phyloP scores from a whole-genome alignment of 2,797 vertebrate genomes.

The Labeo calbasu region DNA sequence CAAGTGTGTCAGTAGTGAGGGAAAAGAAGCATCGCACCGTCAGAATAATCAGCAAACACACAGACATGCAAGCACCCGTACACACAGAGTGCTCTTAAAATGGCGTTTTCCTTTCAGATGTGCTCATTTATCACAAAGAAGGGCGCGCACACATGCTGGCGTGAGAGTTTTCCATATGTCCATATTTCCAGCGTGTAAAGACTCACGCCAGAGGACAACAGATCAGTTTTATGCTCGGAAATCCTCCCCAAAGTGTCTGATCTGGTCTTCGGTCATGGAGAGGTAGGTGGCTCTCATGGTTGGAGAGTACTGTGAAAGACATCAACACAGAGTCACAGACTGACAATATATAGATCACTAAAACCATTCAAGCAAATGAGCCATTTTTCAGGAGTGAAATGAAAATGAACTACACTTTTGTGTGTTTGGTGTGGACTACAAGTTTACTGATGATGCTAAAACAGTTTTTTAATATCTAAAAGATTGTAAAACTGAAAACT shows the following conservation, averaged over 20 bases:
- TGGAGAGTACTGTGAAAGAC: conserved; percentile 88
- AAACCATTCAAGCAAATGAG: not conserved
- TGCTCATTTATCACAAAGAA: conserved; percentile 7
- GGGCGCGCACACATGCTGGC: not conserved
- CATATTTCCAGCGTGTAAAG: not conserved
- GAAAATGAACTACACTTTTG: conserved; percentile 13
- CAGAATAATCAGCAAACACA: conserved; percentile 21
- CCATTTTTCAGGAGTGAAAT: not conserved
- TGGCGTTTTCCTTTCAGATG: not conserved
- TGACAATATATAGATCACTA: not conserved
- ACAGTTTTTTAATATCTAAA: not conserved
- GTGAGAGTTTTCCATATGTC: not conserved
- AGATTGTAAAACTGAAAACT: not conserved
- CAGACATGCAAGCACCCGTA: conserved; percentile 30
- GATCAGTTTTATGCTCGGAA: conserved; percentile 80
- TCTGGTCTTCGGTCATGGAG: conserved; percentile 88
- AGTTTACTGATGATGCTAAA: not conserved
- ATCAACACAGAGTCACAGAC: conserved; percentile 54
- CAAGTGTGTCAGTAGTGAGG: conserved; percentile 28
- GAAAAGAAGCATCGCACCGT: conserved; percentile 29
- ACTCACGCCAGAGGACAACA: not conserved
- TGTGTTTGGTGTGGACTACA: conserved; percentile 7
- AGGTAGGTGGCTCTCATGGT: conserved; percentile 96
- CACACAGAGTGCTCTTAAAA: conserved; percentile 18
- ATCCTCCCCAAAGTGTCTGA: conserved; percentile 82